These are phyloP conservation scores for Benitochromis conjunctus DNA, from an alignment of 2,113 vertebrate species.

Conservation along the genomic window DNA sequence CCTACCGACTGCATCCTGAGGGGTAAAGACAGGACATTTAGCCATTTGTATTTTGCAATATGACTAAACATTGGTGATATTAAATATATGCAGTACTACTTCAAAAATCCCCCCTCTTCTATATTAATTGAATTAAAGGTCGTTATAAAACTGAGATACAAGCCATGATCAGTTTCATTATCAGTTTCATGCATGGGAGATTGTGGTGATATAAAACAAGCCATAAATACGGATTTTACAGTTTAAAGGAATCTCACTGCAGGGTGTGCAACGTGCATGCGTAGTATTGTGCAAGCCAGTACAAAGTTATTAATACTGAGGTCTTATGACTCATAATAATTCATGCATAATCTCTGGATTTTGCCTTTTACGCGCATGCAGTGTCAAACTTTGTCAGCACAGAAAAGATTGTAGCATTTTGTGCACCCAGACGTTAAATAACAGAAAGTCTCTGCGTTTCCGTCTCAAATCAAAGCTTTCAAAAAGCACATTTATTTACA, in stretches of 20 bases:
- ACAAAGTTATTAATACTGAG: not conserved
- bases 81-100: not conserved
- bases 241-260: not conserved
- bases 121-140: not conserved
- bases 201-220: not conserved
- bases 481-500: not conserved
- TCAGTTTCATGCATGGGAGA: not conserved
- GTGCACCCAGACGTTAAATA: not conserved
- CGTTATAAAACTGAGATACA: not conserved
- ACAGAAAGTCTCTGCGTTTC: not conserved
- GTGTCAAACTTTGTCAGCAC: not conserved
- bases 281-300: not conserved
- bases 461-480: not conserved
- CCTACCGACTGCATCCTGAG: constrained; percentile 54
- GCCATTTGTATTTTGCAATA: not conserved
- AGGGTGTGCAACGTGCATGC: constrained; percentile 1
- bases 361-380: not conserved
- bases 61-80: too few species aligned
- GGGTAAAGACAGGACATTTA: not conserved
- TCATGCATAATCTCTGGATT: not conserved
- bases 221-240: not conserved
- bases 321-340: not conserved
- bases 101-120: not conserved
- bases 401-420: not conserved
- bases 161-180: not conserved